Percentiles rank a stretch among this genome's conserved stretches.
Conservation (phyloP, 2,113 vertebrate genomes). For the Platichthys flesus region DNA sequence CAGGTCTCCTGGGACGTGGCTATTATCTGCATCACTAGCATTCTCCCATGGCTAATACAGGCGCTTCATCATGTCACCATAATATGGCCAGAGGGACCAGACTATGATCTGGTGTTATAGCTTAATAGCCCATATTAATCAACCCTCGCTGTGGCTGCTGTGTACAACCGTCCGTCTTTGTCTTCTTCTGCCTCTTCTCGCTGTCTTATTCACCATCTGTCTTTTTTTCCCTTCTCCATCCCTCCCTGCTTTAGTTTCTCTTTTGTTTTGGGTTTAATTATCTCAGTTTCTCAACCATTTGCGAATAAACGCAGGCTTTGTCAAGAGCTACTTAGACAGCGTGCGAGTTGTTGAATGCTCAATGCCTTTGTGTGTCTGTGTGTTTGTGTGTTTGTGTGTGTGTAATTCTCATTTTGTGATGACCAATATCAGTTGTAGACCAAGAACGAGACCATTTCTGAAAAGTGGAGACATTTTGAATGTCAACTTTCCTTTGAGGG, state of each 20-base stretch:
- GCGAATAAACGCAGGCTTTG: constrained; percentile 18
- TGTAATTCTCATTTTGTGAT: background rate
- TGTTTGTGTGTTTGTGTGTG: background rate
- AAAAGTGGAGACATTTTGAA: background rate
- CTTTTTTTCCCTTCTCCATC: constrained; percentile 12
- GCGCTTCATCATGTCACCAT: constrained; percentile 76
- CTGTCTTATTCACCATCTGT: constrained; percentile 55
- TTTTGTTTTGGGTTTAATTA: constrained; percentile 34
- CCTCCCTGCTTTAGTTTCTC: constrained; percentile 7
- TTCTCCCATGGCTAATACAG: constrained; percentile 76
- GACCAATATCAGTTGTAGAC: background rate
- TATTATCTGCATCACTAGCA: constrained; percentile 81
- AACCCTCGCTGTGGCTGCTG: constrained; percentile 59
- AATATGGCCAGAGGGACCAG: constrained; percentile 75
- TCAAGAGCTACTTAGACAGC: background rate
- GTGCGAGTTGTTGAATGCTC: background rate
- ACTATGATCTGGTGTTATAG: constrained; percentile 79
- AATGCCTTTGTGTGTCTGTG: background rate
- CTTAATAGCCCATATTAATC: constrained; percentile 78
- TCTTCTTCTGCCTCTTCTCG: constrained; percentile 56
- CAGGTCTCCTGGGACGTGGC: constrained; percentile 73
- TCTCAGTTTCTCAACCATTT: constrained; percentile 23
- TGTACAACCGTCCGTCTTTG: constrained; percentile 66
- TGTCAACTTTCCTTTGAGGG: background rate
- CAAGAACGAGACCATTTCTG: background rate